phyloP scores from a whole-genome alignment of 2,797 vertebrate genomes.

The Acanthurus lineatus region DNA sequence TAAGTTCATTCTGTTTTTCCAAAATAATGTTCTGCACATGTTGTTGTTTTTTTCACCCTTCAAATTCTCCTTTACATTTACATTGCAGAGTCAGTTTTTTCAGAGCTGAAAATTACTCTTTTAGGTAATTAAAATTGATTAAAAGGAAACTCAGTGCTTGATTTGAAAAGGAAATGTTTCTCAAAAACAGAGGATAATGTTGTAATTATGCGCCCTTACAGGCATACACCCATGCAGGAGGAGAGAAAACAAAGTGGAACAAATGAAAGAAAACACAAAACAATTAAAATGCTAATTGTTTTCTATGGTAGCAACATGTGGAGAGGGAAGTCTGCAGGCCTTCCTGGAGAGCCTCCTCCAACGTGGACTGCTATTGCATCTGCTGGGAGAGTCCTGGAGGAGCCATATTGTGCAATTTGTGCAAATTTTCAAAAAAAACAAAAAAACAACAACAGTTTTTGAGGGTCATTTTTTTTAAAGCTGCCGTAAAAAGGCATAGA shows the following conservation, averaged over 20 bases:
- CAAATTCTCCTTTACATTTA: not conserved
- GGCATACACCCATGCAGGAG: slow-evolving; percentile 63
- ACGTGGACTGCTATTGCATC: slow-evolving; percentile 57
- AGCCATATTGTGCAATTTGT: slow-evolving; percentile 13
- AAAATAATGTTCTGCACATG: not conserved
- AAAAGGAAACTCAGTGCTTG: slow-evolving; percentile 38
- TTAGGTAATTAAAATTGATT: slow-evolving; percentile 46
- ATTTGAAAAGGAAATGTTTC: slow-evolving; percentile 52
- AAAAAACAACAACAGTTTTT: not conserved
- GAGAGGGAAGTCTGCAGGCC: slow-evolving; percentile 63
- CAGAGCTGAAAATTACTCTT: slow-evolving; percentile 20
- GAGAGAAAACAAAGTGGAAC: slow-evolving; percentile 66
- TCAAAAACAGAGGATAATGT: slow-evolving; percentile 52
- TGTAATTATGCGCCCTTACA: slow-evolving; percentile 69
- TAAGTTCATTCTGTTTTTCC: not conserved
- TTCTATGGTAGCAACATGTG: slow-evolving; percentile 64
- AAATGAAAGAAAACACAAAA: slow-evolving; percentile 75
- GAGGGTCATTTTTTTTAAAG: slow-evolving; percentile 4
- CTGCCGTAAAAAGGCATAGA: slow-evolving; percentile 32
- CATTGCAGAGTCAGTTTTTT: slow-evolving; percentile 10
- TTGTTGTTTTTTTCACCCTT: not conserved
- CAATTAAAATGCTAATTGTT: slow-evolving; percentile 85
- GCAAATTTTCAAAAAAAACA: not conserved
- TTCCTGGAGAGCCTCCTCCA: slow-evolving; percentile 58
- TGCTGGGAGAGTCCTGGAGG: slow-evolving; percentile 36